Percentiles rank a stretch among this genome's conserved stretches.
Evolutionary conservation across 2,888 invertebrate genomes (phyloP).

Genomic region (Nysson spinosus): DNA sequence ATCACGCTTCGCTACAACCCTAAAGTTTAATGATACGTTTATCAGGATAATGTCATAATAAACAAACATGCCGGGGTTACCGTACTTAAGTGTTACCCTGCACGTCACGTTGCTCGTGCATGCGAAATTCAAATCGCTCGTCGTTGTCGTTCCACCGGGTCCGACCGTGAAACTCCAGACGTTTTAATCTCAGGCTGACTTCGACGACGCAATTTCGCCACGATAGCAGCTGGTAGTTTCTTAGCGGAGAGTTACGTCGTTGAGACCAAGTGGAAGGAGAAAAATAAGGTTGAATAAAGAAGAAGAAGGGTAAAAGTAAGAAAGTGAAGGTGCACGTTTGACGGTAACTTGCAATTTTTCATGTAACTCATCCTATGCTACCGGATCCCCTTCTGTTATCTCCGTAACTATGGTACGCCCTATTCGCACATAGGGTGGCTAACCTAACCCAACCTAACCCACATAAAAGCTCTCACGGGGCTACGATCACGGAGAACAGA

Average conservation of each 20-base stretch:
- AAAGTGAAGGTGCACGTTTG: slow-evolving; percentile 6
- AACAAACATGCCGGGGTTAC: slow-evolving; percentile 17
- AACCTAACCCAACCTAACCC: slow-evolving; percentile 41
- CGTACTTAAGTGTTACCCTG: slow-evolving; percentile 4
- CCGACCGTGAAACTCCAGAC: slow-evolving; percentile 30
- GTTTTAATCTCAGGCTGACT: slow-evolving; percentile 55
- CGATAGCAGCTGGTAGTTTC: slow-evolving; percentile 43
- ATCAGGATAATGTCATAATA: slow-evolving; percentile 8
- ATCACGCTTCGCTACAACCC: too few relatives aligned
- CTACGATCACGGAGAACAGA: slow-evolving; percentile 1
- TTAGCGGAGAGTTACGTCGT: slow-evolving; percentile 42
- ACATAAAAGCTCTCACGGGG: slow-evolving; percentile 35
- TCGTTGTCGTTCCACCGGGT: slow-evolving; percentile 9
- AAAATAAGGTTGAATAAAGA: background rate
- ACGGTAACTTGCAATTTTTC: slow-evolving; percentile 63
- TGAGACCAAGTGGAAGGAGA: slow-evolving; percentile 7
- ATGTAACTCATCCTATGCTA: slow-evolving; percentile 54
- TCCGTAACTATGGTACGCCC: slow-evolving; percentile 43
- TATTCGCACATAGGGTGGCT: slow-evolving; percentile 49
- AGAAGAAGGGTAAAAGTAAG: slow-evolving; percentile 9
- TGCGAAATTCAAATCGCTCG: slow-evolving; percentile 44
- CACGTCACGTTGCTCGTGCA: slow-evolving; percentile 20
- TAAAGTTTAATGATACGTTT: slow-evolving; percentile 8
- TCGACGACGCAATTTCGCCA: slow-evolving; percentile 51
- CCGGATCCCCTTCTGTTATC: slow-evolving; percentile 55